Evolutionary conservation across 2,113 vertebrate species (phyloP).

Genomic region (Campylomormyrus numenius): DNA sequence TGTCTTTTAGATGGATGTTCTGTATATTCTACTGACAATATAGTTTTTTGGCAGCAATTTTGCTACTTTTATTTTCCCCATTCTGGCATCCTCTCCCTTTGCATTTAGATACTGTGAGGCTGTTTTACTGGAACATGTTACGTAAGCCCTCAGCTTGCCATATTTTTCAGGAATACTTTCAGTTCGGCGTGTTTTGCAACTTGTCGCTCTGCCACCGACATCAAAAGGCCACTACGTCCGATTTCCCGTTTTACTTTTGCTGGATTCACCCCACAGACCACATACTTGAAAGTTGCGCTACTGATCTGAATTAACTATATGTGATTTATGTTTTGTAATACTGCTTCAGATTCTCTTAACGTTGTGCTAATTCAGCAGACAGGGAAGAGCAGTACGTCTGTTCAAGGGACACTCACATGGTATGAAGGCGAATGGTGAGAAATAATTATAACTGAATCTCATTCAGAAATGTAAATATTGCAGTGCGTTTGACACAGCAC

Average conservation of each 20-base stretch:
- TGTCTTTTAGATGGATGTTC: background rate
- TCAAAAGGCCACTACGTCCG: background rate
- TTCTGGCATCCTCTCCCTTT: background rate
- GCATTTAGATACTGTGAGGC: background rate
- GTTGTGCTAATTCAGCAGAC: background rate
- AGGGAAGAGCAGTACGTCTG: background rate
- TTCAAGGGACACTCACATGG: background rate
- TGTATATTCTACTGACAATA: background rate
- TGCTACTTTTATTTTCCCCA: background rate
- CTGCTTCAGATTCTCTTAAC: background rate
- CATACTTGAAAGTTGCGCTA: background rate
- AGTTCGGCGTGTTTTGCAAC: slow-evolving; percentile 34
- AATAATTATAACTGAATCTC: background rate
- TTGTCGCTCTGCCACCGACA: slow-evolving; percentile 22
- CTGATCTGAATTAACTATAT: background rate
- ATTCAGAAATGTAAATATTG: slow-evolving; percentile 1
- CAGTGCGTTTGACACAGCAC: background rate
- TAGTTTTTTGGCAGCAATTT: background rate
- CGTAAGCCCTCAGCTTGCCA: background rate
- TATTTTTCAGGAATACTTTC: slow-evolving; percentile 35
- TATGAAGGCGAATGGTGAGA: background rate
- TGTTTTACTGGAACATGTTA: slow-evolving; percentile 17
- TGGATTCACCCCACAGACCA: slow-evolving; percentile 23
- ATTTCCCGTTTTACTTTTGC: slow-evolving; percentile 16
- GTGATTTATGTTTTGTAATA: background rate